Conservation (phyloP, 2,797 vertebrate genomes). For the Fratercula arctica region DNA sequence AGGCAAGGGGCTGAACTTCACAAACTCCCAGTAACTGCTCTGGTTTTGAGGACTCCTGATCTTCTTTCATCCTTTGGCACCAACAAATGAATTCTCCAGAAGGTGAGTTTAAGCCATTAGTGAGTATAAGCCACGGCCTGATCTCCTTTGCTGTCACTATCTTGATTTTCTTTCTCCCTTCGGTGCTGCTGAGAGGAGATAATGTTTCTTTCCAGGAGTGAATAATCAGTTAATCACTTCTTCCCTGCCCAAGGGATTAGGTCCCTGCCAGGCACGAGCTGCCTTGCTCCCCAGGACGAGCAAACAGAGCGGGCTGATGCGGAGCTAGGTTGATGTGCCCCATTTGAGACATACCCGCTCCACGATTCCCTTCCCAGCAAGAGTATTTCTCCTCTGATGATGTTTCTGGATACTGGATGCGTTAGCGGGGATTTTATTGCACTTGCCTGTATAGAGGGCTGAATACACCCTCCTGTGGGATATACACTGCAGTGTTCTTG, state of each 20-base stretch:
- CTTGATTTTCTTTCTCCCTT: neutral
- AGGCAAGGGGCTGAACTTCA: neutral
- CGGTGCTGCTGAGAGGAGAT: neutral
- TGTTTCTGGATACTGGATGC: neutral
- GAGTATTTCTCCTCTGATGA: neutral
- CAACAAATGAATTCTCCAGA: neutral
- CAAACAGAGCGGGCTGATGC: neutral
- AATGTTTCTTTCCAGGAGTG: neutral
- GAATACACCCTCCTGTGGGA: neutral
- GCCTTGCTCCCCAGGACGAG: neutral
- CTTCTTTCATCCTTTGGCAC: neutral
- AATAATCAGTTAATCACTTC: neutral
- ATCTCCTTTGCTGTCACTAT: neutral
- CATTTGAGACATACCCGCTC: neutral
- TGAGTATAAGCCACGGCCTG: rapidly evolving
- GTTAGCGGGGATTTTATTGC: neutral
- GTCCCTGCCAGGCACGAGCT: neutral
- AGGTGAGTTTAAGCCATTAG: neutral
- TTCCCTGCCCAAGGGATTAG: neutral
- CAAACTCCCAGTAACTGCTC: neutral
- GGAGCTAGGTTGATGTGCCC: neutral
- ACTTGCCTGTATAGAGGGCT: neutral
- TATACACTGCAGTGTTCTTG: neutral
- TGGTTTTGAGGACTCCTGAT: neutral
- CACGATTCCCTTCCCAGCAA: neutral